Percentiles rank a stretch among this genome's conserved stretches.
phyloP scores from a whole-genome alignment of 1,140 invertebrate species.

The Nomia melanderi region DNA sequence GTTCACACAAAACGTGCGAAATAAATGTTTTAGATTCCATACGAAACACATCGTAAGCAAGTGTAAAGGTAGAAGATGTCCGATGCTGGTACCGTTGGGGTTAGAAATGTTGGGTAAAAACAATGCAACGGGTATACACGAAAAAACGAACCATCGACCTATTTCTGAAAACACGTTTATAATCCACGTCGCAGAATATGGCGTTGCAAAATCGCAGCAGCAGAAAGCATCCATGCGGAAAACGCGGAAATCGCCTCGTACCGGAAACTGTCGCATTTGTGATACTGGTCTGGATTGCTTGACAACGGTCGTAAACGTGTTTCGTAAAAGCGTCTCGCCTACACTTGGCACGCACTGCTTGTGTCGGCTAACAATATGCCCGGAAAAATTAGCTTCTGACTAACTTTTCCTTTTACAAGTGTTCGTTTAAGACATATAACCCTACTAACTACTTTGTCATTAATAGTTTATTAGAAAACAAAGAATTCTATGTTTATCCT shows the following conservation, averaged over 20 bases:
- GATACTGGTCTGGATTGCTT: constrained; percentile 45
- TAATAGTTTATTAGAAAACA: no score
- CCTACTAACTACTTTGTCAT: no score
- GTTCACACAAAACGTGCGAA: background rate
- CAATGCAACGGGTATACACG: background rate
- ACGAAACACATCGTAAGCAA: background rate
- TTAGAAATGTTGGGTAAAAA: constrained; percentile 7
- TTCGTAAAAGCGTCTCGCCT: constrained; percentile 44
- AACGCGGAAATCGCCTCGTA: constrained; percentile 48
- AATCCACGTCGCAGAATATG: constrained; percentile 4
- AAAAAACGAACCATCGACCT: background rate
- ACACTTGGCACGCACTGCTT: constrained; percentile 8
- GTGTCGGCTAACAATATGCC: background rate
- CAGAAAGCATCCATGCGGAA: constrained; percentile 47
- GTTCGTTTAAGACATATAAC: background rate
- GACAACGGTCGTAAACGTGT: constrained; percentile 24
- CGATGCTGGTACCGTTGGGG: background rate
- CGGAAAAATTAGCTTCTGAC: constrained; percentile 18
- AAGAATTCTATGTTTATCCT: no score
- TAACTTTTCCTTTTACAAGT: background rate
- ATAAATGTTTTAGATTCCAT: background rate
- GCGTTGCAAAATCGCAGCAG: constrained; percentile 45
- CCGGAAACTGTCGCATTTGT: constrained; percentile 26
- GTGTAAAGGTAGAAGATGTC: background rate
- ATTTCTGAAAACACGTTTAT: constrained; percentile 26